Conservation (phyloP, 35 echinoderm and acorn worm species). For the Anneissia japonica region DNA sequence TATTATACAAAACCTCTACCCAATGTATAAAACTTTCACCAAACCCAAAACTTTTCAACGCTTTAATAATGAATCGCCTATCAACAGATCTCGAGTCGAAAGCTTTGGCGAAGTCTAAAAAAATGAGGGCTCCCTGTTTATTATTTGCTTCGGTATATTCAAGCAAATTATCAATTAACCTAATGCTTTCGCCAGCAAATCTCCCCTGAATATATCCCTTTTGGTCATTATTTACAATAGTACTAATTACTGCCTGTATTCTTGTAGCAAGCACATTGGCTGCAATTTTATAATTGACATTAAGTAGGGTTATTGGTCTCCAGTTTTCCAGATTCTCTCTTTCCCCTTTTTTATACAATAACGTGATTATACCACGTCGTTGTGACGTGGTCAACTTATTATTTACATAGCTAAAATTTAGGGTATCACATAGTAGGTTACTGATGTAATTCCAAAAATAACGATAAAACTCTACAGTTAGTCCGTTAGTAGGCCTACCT, state of each 20-base stretch:
- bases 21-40: no score
- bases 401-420: not conserved
- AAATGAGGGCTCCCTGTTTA: no score
- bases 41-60: no score
- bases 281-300: slow-evolving; percentile 10
- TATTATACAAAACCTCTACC: no score
- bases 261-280: not conserved
- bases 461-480: not conserved
- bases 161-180: not conserved
- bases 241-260: not conserved
- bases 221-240: not conserved
- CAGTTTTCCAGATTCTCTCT: not conserved
- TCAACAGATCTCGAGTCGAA: no score
- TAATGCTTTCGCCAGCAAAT: not conserved
- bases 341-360: slow-evolving; percentile 4
- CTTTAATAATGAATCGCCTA: no score
- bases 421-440: not conserved
- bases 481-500: not conserved
- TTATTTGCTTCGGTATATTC: not conserved
- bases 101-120: no score
- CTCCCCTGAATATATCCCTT: not conserved
- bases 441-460: slow-evolving; percentile 7
- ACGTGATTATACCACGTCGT: not conserved
- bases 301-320: not conserved
- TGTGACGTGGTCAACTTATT: not conserved